These are phyloP conservation scores for Epinotia demarniana DNA, from an alignment of 2,888 invertebrate species.

Conservation along the genomic window DNA sequence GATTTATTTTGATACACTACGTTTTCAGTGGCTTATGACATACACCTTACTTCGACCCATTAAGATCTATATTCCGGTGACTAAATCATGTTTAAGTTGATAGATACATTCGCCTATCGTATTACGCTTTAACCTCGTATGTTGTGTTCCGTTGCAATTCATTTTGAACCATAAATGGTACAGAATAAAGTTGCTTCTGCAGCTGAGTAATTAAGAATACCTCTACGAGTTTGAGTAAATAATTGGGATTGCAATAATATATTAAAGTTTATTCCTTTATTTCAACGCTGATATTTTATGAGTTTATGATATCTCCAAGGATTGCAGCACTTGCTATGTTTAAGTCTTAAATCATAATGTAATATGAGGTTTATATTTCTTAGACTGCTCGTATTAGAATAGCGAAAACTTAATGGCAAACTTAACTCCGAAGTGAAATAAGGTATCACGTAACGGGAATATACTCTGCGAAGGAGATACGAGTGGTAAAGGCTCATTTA, in stretches of 20 bases:
- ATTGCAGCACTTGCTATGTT: slow-evolving; percentile 17
- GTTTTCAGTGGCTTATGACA: slow-evolving; percentile 6
- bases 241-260: slow-evolving; percentile 8
- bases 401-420: not conserved
- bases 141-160: not conserved
- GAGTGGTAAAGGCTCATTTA: not conserved
- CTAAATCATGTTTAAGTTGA: slow-evolving; percentile 10
- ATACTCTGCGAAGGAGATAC: not conserved
- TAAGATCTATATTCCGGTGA: slow-evolving; percentile 1
- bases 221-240: not conserved
- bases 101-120: slow-evolving; percentile 14
- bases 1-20: slow-evolving; percentile 37
- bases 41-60: not conserved
- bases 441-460: slow-evolving; percentile 7
- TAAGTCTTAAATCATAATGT: slow-evolving; percentile 11
- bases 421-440: not conserved
- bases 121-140: slow-evolving; percentile 12
- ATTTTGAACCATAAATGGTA: not conserved
- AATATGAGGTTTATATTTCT: slow-evolving; percentile 1
- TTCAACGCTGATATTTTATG: slow-evolving; percentile 11
- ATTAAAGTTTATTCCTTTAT: slow-evolving; percentile 29
- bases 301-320: slow-evolving; percentile 22
- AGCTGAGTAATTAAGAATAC: not conserved
- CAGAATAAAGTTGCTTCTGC: not conserved
- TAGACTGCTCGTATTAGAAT: not conserved